A percentile compares a stretch with the other conserved stretches of the same genome.
Evolutionary conservation across 1,140 invertebrate genomes (phyloP).

Genomic region (Drosophila chauvacae): DNA sequence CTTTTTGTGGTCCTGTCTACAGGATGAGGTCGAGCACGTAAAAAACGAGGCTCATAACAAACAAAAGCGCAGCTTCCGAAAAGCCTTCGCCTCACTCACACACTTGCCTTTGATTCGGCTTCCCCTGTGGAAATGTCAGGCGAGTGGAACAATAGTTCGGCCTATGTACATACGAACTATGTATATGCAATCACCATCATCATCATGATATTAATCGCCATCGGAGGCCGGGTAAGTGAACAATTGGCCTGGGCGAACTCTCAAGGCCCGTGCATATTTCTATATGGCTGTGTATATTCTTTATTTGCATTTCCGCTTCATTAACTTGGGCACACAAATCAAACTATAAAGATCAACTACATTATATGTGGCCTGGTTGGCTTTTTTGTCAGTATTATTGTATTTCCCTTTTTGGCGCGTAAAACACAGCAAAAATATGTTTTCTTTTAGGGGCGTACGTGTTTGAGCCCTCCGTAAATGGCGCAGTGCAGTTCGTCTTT

Average conservation of each 20-base stretch:
- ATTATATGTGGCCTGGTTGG: constrained; percentile 18
- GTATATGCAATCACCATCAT: constrained; percentile 15
- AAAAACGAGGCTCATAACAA: constrained; percentile 52
- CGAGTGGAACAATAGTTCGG: constrained; percentile 58
- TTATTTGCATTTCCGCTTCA: constrained; percentile 76
- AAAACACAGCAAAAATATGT: constrained; percentile 34
- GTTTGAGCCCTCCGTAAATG: constrained; percentile 44
- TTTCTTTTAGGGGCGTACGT: constrained; percentile 47
- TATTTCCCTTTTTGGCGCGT: constrained; percentile 55
- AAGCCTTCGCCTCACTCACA: constrained; percentile 19
- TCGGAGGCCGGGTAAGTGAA: constrained; percentile 60
- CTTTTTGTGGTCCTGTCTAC: constrained; percentile 48
- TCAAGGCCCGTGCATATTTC: constrained; percentile 33
- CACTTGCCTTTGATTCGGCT: constrained; percentile 51
- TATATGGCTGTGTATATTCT: constrained; percentile 24
- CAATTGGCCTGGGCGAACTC: constrained; percentile 58
- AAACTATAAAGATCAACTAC: constrained; percentile 31
- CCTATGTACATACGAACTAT: constrained; percentile 24
- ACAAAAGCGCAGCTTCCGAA: constrained; percentile 72
- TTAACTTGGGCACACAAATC: constrained; percentile 54
- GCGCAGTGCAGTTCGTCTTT: constrained; percentile 62
- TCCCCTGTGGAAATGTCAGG: constrained; percentile 56
- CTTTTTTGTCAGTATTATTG: constrained; percentile 30
- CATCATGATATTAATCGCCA: constrained; percentile 22
- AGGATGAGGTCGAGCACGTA: constrained; percentile 21